Evolutionary conservation across 2,113 vertebrate species (phyloP).

Genomic region (Tenebrosternarchus preto): DNA sequence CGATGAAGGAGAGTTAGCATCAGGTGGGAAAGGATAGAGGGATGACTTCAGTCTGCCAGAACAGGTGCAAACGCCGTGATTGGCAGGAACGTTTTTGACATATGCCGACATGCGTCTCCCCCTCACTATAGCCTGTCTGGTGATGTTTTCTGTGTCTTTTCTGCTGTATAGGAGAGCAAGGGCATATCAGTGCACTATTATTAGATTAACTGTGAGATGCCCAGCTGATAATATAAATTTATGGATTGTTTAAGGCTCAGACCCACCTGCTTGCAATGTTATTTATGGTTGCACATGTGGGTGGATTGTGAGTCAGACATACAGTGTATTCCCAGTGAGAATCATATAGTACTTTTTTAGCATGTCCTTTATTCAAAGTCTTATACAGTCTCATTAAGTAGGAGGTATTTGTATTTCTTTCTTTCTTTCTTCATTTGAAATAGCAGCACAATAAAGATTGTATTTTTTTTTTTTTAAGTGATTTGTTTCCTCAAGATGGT

Average conservation of each 20-base stretch:
- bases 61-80: slow-evolving; percentile 44
- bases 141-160: slow-evolving; percentile 37
- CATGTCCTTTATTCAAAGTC: not conserved
- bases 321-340: not conserved
- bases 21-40: slow-evolving; percentile 39
- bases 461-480: not conserved
- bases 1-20: slow-evolving; percentile 24
- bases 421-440: not conserved
- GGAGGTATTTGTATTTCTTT: not conserved
- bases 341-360: slow-evolving; percentile 8
- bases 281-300: slow-evolving; percentile 19
- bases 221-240: slow-evolving; percentile 41
- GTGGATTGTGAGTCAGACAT: slow-evolving; percentile 24
- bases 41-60: slow-evolving; percentile 34
- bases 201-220: slow-evolving; percentile 47
- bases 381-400: not conserved
- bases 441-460: not conserved
- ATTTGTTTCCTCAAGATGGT: not conserved
- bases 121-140: slow-evolving; percentile 22
- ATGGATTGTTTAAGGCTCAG: slow-evolving; percentile 35
- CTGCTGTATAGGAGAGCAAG: slow-evolving; percentile 23
- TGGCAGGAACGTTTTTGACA: slow-evolving; percentile 32
- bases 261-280: slow-evolving; percentile 43
- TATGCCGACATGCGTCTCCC: slow-evolving; percentile 36
- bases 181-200: slow-evolving; percentile 36